Evolutionary conservation across 2,113 vertebrate species (phyloP), one percentile per base, ranked within the genome.

Genomic region (Pimephales promelas): DNA sequence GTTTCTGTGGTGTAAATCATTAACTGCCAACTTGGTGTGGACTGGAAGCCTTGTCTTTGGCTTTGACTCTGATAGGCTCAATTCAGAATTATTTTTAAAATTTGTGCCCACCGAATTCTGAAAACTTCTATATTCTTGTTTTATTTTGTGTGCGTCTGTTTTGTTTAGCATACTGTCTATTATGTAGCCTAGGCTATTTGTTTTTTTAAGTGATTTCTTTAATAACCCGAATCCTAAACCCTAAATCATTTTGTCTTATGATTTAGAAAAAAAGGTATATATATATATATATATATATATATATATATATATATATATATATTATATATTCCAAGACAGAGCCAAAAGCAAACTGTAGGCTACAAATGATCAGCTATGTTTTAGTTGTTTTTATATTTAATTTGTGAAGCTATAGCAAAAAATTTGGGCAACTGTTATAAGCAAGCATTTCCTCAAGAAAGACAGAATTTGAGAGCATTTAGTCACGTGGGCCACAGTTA

Each of bases 281-380:
- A n/a, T n/a, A n/a, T n/a, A n/a, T n/a, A n/a, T n/a, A n/a, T n/a
- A n/a, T n/a, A n/a, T n/a, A n/a, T n/a, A n/a, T n/a, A n/a, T n/a
- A n/a, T n/a, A n/a, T n/a, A n/a, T n/a, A n/a, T n/a, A n/a, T n/a
- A n/a, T n/a, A n/a, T n/a, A n/a, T n/a, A n/a, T n/a, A n/a, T n/a
- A n/a, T n/a, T n/a, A n/a, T n/a, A n/a, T n/a, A n/a, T 91, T 91
- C 77, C 76, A 88, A 91, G 89, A 92, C 92, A 92, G 91, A 90
- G 93, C 90, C 91, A 88, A 93, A 92, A 93, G 92, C 89, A 91
- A 92, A 91, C 20, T 40, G 92, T 92, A 90, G 16, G 20, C 22
- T 92, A 92, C 92, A 93, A 92, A 93, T 92, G 91, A 91, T 93
- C 93, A 91, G 90, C 88, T 92, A 91, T 93, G 91, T 93, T 93